Conservation (phyloP, 2,113 vertebrate genomes). For the Speoplatyrhinus poulsoni region DNA sequence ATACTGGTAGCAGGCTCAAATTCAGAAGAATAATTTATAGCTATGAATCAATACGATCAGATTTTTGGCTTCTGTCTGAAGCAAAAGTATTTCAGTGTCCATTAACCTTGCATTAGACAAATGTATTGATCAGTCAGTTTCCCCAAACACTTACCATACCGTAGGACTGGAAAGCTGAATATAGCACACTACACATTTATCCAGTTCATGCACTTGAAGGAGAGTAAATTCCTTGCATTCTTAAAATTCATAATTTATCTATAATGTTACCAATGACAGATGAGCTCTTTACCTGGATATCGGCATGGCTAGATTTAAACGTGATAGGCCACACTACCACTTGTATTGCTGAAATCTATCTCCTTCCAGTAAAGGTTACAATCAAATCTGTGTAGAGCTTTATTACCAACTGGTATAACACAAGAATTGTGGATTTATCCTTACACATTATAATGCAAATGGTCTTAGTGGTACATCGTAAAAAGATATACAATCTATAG, state of each 20-base stretch:
- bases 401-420: not conserved
- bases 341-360: not conserved
- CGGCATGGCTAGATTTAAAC: too few relatives aligned
- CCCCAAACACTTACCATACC: not conserved
- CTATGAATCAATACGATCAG: not conserved
- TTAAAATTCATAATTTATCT: constrained; percentile 3
- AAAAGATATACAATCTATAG: not conserved
- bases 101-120: constrained; percentile 43
- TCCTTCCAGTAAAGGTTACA: not conserved
- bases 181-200: constrained; percentile 19
- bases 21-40: not conserved
- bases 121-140: constrained; percentile 19
- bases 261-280: not conserved
- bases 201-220: not conserved
- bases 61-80: not conserved
- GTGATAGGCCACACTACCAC: not conserved
- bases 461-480: constrained; percentile 5
- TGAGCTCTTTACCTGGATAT: too few relatives aligned
- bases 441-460: constrained; percentile 15
- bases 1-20: not conserved
- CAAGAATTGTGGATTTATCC: too few relatives aligned
- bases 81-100: constrained; percentile 17
- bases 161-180: constrained; percentile 1
- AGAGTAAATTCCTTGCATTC: not conserved
- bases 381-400: not conserved